These are phyloP conservation scores for Plestiodon gilberti DNA, from an alignment of 2,113 vertebrate genomes.

Conservation along the genomic window DNA sequence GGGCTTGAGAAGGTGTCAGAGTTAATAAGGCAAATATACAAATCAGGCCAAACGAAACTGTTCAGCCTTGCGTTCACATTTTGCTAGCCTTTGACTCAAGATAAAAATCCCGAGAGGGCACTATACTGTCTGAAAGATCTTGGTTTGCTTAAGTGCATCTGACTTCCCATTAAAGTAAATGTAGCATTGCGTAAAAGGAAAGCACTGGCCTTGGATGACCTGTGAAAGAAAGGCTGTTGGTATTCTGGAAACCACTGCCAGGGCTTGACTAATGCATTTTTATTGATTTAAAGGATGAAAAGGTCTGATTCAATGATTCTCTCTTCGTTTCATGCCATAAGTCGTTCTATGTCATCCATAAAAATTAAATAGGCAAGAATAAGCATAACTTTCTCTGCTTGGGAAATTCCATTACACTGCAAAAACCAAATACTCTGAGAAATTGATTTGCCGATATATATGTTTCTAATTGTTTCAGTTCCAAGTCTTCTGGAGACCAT, in stretches of 20 bases:
- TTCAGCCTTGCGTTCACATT: neutral
- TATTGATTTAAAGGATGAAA: neutral
- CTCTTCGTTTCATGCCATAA: neutral
- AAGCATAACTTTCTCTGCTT: neutral
- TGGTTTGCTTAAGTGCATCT: neutral
- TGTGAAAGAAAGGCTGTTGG: neutral
- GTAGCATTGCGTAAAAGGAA: fast-evolving
- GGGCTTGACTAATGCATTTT: neutral
- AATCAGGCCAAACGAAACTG: fast-evolving
- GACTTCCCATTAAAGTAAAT: neutral
- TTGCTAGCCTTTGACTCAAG: neutral
- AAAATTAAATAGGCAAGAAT: fast-evolving
- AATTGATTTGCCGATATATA: constrained; percentile 52
- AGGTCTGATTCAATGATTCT: neutral
- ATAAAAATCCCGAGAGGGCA: neutral
- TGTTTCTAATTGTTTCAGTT: constrained; percentile 36
- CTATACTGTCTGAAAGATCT: neutral
- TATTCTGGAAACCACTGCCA: neutral
- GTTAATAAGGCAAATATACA: neutral
- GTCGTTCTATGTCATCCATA: fast-evolving
- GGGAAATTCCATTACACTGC: constrained; percentile 24
- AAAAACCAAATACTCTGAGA: constrained; percentile 27
- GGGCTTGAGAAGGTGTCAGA: too few species aligned
- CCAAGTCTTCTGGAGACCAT: constrained; percentile 57
- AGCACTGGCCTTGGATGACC: neutral